These are phyloP conservation scores for Epiperipatus broadwayi DNA, from an alignment of 2,888 invertebrate genomes.

Conservation along the genomic window DNA sequence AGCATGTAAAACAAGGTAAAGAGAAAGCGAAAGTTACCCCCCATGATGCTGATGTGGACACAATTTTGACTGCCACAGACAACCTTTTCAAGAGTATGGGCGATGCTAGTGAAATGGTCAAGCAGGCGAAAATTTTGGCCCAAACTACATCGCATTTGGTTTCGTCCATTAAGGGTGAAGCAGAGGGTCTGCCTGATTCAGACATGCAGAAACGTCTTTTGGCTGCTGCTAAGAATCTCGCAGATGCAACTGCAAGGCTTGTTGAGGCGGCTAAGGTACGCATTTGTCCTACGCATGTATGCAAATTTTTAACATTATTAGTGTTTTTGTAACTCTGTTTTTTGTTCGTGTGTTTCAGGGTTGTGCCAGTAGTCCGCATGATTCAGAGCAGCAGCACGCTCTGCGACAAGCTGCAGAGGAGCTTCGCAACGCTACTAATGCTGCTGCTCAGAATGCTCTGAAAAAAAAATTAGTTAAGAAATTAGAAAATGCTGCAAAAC, in stretches of 20 bases:
- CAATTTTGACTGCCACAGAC: constrained; percentile 72
- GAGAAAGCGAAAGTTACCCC: constrained; percentile 32
- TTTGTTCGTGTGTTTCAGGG: constrained; percentile 31
- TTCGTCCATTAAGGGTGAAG: constrained; percentile 80
- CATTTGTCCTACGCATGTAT: neutral
- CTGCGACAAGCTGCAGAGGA: constrained; percentile 77
- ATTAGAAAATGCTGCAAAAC: constrained; percentile 48
- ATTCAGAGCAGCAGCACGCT: constrained; percentile 59
- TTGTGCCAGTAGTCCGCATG: constrained; percentile 66
- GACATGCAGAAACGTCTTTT: constrained; percentile 72
- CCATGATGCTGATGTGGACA: constrained; percentile 68
- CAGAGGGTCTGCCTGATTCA: constrained; percentile 64
- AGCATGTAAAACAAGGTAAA: constrained; percentile 52
- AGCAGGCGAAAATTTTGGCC: constrained; percentile 70
- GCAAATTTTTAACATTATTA: neutral
- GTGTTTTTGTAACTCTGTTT: neutral
- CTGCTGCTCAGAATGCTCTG: constrained; percentile 60
- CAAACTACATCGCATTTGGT: constrained; percentile 86
- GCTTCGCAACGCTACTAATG: constrained; percentile 63
- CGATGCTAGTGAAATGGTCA: constrained; percentile 80
- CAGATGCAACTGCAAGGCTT: constrained; percentile 90
- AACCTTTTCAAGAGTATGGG: constrained; percentile 61
- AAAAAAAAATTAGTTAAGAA: constrained; percentile 50
- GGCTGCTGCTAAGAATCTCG: constrained; percentile 76
- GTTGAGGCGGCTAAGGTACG: constrained; percentile 70